Percentiles rank a stretch among this genome's conserved stretches.
Evolutionary conservation across 2,113 vertebrate species (phyloP).

Genomic region (Xyrauchen texanus): DNA sequence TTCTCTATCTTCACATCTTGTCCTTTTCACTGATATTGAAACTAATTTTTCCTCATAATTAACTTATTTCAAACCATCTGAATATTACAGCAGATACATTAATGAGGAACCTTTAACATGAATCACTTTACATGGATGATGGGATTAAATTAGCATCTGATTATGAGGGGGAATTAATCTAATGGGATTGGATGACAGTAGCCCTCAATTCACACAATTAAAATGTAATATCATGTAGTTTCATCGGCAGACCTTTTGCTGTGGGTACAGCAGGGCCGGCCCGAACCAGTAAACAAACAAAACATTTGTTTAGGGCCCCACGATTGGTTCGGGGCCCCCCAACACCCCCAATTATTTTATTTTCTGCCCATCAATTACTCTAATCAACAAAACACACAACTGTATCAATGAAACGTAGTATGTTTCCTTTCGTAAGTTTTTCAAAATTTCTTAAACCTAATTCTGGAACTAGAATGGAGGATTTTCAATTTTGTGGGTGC

Average conservation of each 20-base stretch:
- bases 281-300: too few species aligned
- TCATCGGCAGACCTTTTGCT: not conserved
- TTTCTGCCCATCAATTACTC: too few species aligned
- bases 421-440: too few species aligned
- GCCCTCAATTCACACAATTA: constrained; percentile 65
- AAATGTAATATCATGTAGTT: constrained; percentile 51
- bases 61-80: constrained; percentile 68
- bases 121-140: constrained; percentile 71
- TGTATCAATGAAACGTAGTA: too few species aligned
- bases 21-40: constrained; percentile 23
- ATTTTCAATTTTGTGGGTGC: too few species aligned
- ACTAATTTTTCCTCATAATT: constrained; percentile 71
- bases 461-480: too few species aligned
- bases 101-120: constrained; percentile 71
- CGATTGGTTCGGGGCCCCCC: too few species aligned
- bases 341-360: too few species aligned
- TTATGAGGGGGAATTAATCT: constrained; percentile 67
- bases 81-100: constrained; percentile 75
- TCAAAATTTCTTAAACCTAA: too few species aligned
- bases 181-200: constrained; percentile 72
- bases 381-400: too few species aligned
- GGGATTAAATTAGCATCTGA: constrained; percentile 73
- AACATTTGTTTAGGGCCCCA: too few species aligned
- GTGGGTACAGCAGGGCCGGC: not conserved
- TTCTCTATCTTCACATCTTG: not conserved